Evolutionary conservation across 2,797 vertebrate genomes (phyloP).

Genomic region (Caiman crocodilus): DNA sequence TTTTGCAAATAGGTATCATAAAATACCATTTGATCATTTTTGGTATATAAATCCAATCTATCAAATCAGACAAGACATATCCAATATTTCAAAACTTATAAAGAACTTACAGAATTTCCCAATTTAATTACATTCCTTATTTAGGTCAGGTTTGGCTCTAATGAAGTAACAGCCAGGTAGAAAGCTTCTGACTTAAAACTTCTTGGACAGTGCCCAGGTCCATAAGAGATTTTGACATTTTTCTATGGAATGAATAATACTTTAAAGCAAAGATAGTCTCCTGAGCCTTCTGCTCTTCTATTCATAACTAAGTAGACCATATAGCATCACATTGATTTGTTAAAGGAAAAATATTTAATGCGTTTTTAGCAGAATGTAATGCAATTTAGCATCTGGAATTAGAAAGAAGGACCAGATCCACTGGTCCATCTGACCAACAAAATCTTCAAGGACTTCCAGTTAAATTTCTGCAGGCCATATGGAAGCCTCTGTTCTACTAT

Average conservation of each 20-base stretch:
- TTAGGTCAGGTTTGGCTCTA: background rate
- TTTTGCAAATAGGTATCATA: background rate
- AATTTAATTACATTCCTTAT: background rate
- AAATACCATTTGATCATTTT: background rate
- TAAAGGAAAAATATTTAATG: background rate
- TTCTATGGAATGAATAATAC: background rate
- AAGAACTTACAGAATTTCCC: background rate
- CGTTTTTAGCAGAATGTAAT: background rate
- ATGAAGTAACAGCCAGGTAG: background rate
- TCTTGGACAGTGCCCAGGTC: background rate
- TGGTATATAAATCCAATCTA: background rate
- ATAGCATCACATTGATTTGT: background rate
- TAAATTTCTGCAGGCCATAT: background rate
- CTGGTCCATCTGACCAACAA: background rate
- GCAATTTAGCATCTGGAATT: background rate
- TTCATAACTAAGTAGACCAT: background rate
- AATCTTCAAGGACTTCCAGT: background rate
- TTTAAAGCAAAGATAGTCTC: background rate
- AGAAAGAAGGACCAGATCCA: background rate
- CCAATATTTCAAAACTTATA: background rate
- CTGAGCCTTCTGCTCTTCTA: background rate
- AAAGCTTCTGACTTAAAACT: background rate
- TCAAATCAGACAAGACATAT: background rate
- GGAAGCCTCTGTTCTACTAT: background rate
- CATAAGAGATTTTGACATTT: background rate